Evolutionary conservation across 2,113 vertebrate genomes (phyloP), one percentile per base, ranked within the genome.

Genomic region (Syngnathoides biaculeatus): DNA sequence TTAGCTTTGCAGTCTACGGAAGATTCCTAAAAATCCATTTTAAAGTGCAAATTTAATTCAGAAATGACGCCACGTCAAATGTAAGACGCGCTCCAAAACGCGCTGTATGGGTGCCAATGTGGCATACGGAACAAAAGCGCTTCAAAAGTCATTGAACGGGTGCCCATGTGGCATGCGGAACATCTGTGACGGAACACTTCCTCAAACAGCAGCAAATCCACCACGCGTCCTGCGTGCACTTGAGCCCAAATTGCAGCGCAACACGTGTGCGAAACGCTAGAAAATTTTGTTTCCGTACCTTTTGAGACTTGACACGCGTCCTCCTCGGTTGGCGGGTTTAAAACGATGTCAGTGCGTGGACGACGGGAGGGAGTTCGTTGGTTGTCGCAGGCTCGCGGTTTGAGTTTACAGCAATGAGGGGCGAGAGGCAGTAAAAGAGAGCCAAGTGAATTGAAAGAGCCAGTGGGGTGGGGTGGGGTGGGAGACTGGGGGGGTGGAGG

Each of bases 401-500:
- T 85, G 74, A 69, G 63, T 53, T 74, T 39, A 78, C 79, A 81
- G 74, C 67, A 81, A 73, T 82, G 83, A 86, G 27, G 58, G 71
- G 67, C 71, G 38, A 55, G 24, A 53, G 26, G 70, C 55, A 45
- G 42, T n/a, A 40, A 74, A 68, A 75, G 64, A 67, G 40, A 68
- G 68, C 59, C 57, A 0, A 30, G 45, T 4, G 24, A 45, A 67
- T 71, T 71, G 57, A 79, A 79, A 71, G 79, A 82, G 69, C 78
- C 84, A 84, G 82, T 87, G 68, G 84, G 81, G 82, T n/a, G n/a
- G n/a, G n/a, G n/a, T n/a, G n/a, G n/a, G n/a, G n/a, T n/a, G n/a
- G n/a, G n/a, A n/a, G n/a, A n/a, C n/a, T n/a, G n/a, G 83, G 81
- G 81, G 75, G 76, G 67, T 42, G 64, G 88, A 78, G 86, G 82